Evolutionary conservation across 2,888 invertebrate species (phyloP).

Genomic region (Amblyjoppa proteus): DNA sequence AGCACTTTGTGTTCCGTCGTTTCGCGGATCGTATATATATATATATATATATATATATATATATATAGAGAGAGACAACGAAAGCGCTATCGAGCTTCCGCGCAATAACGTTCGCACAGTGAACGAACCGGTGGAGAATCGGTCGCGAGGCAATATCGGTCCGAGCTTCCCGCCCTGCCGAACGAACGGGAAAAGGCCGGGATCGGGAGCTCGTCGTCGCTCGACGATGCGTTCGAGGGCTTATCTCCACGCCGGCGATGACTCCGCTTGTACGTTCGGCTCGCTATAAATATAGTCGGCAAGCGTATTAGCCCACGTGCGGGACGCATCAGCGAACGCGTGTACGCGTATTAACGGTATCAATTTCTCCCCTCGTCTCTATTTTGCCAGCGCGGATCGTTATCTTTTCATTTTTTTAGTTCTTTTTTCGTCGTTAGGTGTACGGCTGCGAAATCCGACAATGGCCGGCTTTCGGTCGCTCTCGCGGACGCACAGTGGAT

Average conservation of each 20-base stretch:
- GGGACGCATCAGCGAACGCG: conserved; percentile 32
- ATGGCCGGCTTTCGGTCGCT: conserved; percentile 28
- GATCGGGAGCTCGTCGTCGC: conserved; percentile 23
- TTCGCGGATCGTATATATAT: conserved; percentile 33
- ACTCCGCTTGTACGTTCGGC: conserved; percentile 47
- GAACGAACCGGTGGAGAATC: conserved; percentile 14
- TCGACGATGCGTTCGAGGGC: conserved; percentile 57
- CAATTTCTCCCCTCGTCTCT: conserved; percentile 4
- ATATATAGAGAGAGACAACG: conserved; percentile 45
- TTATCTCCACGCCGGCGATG: conserved; percentile 57
- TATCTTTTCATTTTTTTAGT: no score
- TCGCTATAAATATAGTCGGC: conserved; percentile 15
- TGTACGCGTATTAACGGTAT: conserved; percentile 7
- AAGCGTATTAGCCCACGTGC: conserved; percentile 33
- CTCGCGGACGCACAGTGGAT: background rate
- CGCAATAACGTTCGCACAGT: conserved; percentile 72
- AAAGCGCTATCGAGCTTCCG: conserved; percentile 73
- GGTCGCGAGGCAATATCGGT: conserved; percentile 16
- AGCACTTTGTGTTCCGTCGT: conserved; percentile 42
- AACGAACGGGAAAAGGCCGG: conserved; percentile 30
- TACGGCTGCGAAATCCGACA: conserved; percentile 20
- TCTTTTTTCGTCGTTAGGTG: no score
- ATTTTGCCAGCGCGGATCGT: no score
- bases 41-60: conserved; percentile 4
- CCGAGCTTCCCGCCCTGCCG: background rate